Evolutionary conservation across 2,113 vertebrate genomes (phyloP), one percentile per base, ranked within the genome.

Genomic region (Trematomus loennbergii): DNA sequence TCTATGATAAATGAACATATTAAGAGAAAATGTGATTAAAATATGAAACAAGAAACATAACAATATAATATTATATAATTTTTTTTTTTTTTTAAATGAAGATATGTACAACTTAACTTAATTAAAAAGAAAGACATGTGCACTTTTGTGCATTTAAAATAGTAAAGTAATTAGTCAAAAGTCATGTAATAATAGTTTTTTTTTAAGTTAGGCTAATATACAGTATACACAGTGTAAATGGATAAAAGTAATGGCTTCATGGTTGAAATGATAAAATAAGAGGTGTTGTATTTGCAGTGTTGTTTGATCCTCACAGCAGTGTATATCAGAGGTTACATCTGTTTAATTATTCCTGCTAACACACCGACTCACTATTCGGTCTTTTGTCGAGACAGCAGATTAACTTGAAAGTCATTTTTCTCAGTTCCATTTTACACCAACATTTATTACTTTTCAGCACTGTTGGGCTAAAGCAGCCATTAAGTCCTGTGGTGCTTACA

Each of bases 381-480:
- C n/a, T 69, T 72, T n/a, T 62, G 67, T 67, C 1, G 16, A 48
- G 57, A 22, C 75, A 63, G 62, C 62, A 53, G 46, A 75, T 76
- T 58, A 62, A 46, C 50, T 66, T 50, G 12, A 69, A 67, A 78
- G 64, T 60, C 13, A 20, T 88, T 81, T 71, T 64, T 58, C 67
- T 72, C 55, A 17, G 12, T 84, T 73, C 57, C 63, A 40, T 20
- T n/a, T 20, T n/a, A 22, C 58, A 58, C 48, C 48, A 65, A 54
- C 43, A 64, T 84, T 72, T 67, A 72, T 76, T 59, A 57, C 65
- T 45, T 45, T 74, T 46, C 46, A 64, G 49, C 69, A 50, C 76
- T 53, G 65, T 66, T 54, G 65, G 78, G 60, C 16, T 63, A 22
- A 60, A 45, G 64, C 60, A 9, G 58, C 66, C 58, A 72, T 87